Percentiles rank a stretch among this genome's conserved stretches.
phyloP scores from a whole-genome alignment of 2,797 vertebrate species.

The Naso thynnoides region DNA sequence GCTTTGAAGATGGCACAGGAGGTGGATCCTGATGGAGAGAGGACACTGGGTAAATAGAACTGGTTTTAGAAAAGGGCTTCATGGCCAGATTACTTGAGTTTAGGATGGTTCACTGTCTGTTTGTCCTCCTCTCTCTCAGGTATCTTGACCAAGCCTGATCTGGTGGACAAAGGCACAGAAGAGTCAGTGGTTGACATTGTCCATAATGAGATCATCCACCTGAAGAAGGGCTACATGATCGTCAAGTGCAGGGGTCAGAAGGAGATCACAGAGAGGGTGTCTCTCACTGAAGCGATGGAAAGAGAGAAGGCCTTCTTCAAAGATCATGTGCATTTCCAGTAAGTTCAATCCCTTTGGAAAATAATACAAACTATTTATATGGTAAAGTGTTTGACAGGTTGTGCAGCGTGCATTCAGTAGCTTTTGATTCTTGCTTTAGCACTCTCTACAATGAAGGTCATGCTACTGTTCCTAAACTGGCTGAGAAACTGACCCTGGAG shows the following conservation, averaged over 20 bases:
- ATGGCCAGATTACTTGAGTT: neutral
- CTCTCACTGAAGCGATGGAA: constrained; percentile 81
- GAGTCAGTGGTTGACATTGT: constrained; percentile 82
- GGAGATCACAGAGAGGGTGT: constrained; percentile 85
- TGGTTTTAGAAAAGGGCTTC: neutral
- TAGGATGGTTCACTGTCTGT: neutral
- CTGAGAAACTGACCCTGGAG: constrained; percentile 89
- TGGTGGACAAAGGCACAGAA: constrained; percentile 91
- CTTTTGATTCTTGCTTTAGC: constrained; percentile 68
- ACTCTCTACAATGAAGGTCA: constrained; percentile 79
- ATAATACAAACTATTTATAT: neutral
- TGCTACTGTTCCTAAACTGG: constrained; percentile 88
- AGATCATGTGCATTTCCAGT: constrained; percentile 74
- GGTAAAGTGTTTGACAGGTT: neutral
- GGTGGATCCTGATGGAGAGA: constrained; percentile 89
- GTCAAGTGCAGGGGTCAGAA: constrained; percentile 92
- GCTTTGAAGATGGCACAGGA: constrained; percentile 91
- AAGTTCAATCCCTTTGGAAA: constrained; percentile 20
- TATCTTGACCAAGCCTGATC: constrained; percentile 93
- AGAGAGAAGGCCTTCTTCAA: constrained; percentile 88
- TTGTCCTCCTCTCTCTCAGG: constrained; percentile 72
- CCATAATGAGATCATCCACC: constrained; percentile 83
- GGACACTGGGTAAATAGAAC: constrained; percentile 88
- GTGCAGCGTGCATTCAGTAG: neutral
- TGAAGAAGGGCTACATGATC: constrained; percentile 93